Percentiles rank a stretch among this genome's conserved stretches.
Conservation (phyloP, 2,888 invertebrate genomes). For the Malthinus seriepunctatus region DNA sequence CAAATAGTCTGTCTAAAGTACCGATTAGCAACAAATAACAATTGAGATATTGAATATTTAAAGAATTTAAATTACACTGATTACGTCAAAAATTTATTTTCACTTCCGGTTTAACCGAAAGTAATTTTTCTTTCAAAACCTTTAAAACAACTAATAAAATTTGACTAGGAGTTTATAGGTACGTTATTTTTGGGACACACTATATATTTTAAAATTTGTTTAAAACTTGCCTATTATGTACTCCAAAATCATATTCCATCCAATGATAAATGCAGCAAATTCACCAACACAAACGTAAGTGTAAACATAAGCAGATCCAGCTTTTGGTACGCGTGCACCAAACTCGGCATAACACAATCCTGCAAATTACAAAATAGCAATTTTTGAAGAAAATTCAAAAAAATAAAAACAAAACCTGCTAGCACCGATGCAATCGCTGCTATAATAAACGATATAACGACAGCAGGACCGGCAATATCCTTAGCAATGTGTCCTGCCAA, state of each 20-base stretch:
- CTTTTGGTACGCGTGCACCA: slow-evolving; percentile 83
- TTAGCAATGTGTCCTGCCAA: slow-evolving; percentile 83
- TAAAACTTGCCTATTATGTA: slow-evolving; percentile 73
- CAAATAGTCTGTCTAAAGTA: too few species aligned
- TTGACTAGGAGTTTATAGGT: too few species aligned
- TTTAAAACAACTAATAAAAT: too few species aligned
- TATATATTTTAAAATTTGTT: too few species aligned
- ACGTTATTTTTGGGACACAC: too few species aligned
- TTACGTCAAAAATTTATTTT: too few species aligned
- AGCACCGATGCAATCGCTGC: slow-evolving; percentile 88
- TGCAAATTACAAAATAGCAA: slow-evolving; percentile 42
- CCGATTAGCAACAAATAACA: too few species aligned
- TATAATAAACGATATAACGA: slow-evolving; percentile 81
- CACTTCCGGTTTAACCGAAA: too few species aligned
- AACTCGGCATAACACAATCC: slow-evolving; percentile 91
- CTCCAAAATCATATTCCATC: slow-evolving; percentile 92
- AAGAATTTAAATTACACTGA: too few species aligned
- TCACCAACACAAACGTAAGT: slow-evolving; percentile 93
- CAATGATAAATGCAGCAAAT: slow-evolving; percentile 87
- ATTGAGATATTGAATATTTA: too few species aligned
- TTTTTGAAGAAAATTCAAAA: background rate
- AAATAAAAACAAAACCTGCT: slow-evolving; percentile 65
- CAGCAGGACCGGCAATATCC: slow-evolving; percentile 81
- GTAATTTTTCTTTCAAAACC: too few species aligned
- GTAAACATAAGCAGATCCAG: slow-evolving; percentile 92